Conservation (phyloP, 2,113 vertebrate species). For the Edolisoma coerulescens region DNA sequence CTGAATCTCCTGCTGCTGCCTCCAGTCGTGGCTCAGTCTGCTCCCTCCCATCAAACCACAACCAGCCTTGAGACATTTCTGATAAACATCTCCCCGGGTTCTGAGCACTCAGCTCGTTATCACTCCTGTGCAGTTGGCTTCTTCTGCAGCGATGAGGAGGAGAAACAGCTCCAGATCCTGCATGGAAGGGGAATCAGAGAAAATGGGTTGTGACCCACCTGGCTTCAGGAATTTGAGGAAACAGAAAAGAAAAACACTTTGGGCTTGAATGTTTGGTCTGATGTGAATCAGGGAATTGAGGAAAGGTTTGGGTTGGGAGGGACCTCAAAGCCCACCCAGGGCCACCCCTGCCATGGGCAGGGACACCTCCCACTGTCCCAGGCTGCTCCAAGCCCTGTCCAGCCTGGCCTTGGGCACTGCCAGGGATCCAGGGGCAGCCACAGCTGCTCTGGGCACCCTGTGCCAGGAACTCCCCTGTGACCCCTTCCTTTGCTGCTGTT, state of each 20-base stretch:
- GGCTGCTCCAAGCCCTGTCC: not conserved
- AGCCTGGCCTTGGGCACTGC: not conserved
- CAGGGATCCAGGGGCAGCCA: not conserved
- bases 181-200: not conserved
- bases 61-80: accelerated
- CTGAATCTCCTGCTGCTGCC: not conserved
- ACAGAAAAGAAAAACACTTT: not conserved
- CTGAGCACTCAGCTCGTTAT: not conserved
- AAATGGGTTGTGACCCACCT: not conserved
- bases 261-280: not conserved
- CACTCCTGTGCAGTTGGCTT: not conserved
- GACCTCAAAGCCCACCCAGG: accelerated
- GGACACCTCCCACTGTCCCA: not conserved
- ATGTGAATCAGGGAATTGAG: not conserved
- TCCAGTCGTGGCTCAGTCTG: not conserved
- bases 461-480: not conserved
- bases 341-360: not conserved
- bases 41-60: not conserved
- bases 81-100: not conserved
- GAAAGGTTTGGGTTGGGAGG: not conserved
- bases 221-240: not conserved
- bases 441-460: not conserved
- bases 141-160: not conserved
- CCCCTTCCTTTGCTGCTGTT: not conserved
- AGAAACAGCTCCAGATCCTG: not conserved